phyloP scores from a whole-genome alignment of 2,113 vertebrate species.

The Nansenia antarctica region DNA sequence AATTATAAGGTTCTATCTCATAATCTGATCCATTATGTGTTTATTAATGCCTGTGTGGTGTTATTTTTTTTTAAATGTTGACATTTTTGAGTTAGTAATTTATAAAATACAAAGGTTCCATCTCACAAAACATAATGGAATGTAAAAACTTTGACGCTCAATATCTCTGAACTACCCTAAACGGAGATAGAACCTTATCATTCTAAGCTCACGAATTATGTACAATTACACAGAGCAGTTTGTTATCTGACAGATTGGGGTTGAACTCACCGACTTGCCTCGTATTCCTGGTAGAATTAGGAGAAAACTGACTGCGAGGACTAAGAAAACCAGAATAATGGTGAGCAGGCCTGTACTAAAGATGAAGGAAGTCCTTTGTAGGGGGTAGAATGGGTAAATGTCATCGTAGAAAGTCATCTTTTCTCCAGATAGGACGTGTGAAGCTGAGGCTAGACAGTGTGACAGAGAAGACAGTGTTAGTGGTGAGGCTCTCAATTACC shows the following conservation, averaged over 20 bases:
- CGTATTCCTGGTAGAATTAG: conserved; percentile 92
- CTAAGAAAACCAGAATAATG: conserved; percentile 85
- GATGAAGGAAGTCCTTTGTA: conserved; percentile 74
- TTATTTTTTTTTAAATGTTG: too few species aligned
- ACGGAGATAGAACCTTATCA: too few species aligned
- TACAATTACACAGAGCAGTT: too few species aligned
- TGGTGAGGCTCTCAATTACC: conserved; percentile 59
- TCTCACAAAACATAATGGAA: too few species aligned
- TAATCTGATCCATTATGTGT: too few species aligned
- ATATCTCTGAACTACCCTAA: too few species aligned
- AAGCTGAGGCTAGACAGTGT: conserved; percentile 51
- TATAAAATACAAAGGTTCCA: too few species aligned
- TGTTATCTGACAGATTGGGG: neutral
- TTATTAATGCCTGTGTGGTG: too few species aligned
- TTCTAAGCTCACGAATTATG: too few species aligned
- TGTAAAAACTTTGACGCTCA: too few species aligned
- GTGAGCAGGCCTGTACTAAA: conserved; percentile 78
- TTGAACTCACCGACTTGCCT: conserved; percentile 82
- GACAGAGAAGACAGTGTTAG: conserved; percentile 73
- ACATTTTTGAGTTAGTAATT: too few species aligned
- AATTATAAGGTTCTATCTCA: too few species aligned
- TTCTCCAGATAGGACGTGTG: conserved; percentile 45
- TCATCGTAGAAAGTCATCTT: conserved; percentile 89
- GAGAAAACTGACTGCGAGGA: conserved; percentile 78
- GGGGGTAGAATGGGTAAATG: conserved; percentile 86